Conservation (phyloP, 2,888 invertebrate genomes). For the Tanaodytes sp. region DNA sequence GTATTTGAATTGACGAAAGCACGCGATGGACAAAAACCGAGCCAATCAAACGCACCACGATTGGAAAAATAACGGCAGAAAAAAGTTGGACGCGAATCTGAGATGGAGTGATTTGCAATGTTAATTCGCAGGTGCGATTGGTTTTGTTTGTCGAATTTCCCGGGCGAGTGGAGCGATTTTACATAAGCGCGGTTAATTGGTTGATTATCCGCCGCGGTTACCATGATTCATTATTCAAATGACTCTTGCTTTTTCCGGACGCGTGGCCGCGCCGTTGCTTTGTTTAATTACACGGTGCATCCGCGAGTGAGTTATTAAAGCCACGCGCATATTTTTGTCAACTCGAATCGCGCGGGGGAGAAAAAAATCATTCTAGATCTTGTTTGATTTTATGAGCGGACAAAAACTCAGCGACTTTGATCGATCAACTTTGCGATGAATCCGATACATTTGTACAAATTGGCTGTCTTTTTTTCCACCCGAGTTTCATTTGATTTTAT, state of each 20-base stretch:
- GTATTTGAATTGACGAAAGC: conserved; percentile 45
- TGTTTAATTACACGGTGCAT: conserved; percentile 31
- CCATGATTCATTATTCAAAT: conserved; percentile 30
- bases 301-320: conserved; percentile 20
- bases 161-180: conserved; percentile 16
- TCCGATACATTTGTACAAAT: no score
- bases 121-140: no score
- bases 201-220: conserved; percentile 10
- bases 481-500: no score
- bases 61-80: no score
- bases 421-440: no score
- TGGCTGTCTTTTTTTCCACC: no score
- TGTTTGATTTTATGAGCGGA: no score
- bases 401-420: no score
- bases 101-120: no score
- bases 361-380: conserved; percentile 2
- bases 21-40: conserved; percentile 9
- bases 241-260: conserved; percentile 20
- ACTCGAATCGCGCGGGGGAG: background rate
- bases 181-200: conserved; percentile 2
- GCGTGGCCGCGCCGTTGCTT: conserved; percentile 5
- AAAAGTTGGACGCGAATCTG: no score
- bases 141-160: conserved; percentile 20
- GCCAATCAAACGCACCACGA: no score
- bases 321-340: conserved; percentile 19